Conservation (phyloP, 1,140 invertebrate genomes). For the Chelonus insularis region DNA sequence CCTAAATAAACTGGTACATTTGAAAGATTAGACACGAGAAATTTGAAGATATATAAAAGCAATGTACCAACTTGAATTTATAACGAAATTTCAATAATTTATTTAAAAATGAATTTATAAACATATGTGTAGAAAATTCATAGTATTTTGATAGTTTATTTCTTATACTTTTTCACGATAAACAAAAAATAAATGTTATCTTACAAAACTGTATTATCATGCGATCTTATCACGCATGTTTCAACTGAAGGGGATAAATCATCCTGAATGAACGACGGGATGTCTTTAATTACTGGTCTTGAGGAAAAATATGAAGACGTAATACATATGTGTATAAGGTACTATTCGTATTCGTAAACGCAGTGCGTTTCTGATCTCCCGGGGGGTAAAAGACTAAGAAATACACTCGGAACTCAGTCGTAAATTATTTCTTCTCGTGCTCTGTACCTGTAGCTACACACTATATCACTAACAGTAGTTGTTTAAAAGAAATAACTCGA, state of each 20-base stretch:
- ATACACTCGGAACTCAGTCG: slow-evolving; percentile 2
- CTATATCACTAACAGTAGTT: slow-evolving; percentile 11
- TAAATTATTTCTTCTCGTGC: slow-evolving; percentile 13
- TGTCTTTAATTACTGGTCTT: slow-evolving; percentile 50
- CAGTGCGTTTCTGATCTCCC: slow-evolving; percentile 5
- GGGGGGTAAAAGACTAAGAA: slow-evolving; percentile 16
- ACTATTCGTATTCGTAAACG: slow-evolving; percentile 12
- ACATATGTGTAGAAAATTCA: too few relatives aligned
- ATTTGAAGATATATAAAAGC: too few relatives aligned
- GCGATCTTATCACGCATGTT: slow-evolving; percentile 43
- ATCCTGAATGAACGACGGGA: slow-evolving; percentile 40
- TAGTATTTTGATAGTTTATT: too few relatives aligned
- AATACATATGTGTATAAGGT: slow-evolving; percentile 39
- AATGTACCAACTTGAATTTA: too few relatives aligned
- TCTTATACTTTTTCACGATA: too few relatives aligned
- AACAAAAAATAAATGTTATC: slow-evolving; percentile 2
- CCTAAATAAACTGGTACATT: too few relatives aligned
- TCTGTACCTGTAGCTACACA: not conserved
- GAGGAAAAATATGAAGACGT: slow-evolving; percentile 54
- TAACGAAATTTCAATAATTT: too few relatives aligned
- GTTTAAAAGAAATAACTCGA: not conserved
- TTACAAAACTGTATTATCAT: slow-evolving; percentile 2
- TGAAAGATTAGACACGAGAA: too few relatives aligned
- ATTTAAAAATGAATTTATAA: too few relatives aligned
- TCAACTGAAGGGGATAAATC: slow-evolving; percentile 40